Conservation (phyloP, 2,113 vertebrate genomes). For the Picathartes gymnocephalus region DNA sequence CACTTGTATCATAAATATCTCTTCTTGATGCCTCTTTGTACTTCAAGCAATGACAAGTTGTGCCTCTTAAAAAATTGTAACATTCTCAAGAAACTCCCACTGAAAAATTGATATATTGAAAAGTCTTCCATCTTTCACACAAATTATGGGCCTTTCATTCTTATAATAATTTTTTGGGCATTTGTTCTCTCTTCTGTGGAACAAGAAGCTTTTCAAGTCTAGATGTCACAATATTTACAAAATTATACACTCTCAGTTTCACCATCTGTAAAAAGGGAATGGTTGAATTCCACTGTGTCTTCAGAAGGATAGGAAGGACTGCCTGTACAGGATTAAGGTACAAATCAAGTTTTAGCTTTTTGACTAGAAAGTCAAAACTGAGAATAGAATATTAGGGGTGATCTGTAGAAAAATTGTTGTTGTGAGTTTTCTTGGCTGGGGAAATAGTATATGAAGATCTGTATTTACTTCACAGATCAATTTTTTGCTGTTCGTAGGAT, state of each 20-base stretch:
- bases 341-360: background rate
- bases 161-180: background rate
- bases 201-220: background rate
- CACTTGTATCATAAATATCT: background rate
- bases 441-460: background rate
- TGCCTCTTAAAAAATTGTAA: background rate
- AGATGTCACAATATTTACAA: background rate
- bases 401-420: background rate
- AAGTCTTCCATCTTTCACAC: background rate
- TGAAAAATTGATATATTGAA: background rate
- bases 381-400: background rate
- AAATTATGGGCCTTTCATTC: background rate
- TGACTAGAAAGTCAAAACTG: background rate
- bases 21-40: background rate
- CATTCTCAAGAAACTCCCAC: background rate
- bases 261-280: background rate
- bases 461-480: background rate
- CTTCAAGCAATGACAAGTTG: background rate
- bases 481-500: background rate
- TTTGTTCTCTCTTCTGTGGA: background rate
- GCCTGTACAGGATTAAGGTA: background rate
- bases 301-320: background rate
- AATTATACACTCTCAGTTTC: background rate
- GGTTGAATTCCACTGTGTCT: background rate
- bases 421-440: background rate